Evolutionary conservation across 2,113 vertebrate genomes (phyloP).

Genomic region (Larimichthys polyactis): DNA sequence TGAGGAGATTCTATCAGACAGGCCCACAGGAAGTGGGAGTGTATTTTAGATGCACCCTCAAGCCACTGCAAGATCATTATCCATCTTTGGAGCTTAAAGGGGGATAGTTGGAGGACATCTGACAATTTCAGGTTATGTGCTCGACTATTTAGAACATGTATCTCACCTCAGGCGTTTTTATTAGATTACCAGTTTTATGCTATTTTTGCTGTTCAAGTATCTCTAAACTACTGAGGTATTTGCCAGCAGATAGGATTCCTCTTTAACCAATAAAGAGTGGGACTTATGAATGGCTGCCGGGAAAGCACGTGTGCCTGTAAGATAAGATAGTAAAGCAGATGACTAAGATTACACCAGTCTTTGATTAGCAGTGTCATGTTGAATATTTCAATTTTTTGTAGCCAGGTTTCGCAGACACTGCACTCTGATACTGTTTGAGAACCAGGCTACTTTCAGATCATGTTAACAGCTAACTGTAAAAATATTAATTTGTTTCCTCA

Average conservation of each 20-base stretch:
- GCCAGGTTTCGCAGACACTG: neutral
- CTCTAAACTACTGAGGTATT: conserved; percentile 33
- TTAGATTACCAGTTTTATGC: conserved; percentile 34
- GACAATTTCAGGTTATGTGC: conserved; percentile 32
- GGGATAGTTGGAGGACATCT: conserved; percentile 43
- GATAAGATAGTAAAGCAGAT: conserved; percentile 73
- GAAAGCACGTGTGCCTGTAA: conserved; percentile 46
- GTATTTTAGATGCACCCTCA: conserved; percentile 36
- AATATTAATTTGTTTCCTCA: conserved; percentile 23
- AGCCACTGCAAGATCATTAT: conserved; percentile 51
- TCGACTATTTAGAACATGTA: conserved; percentile 12
- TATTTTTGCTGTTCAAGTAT: conserved; percentile 21
- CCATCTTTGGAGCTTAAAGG: conserved; percentile 27
- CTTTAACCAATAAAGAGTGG: conserved; percentile 33
- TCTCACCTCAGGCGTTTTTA: conserved; percentile 8
- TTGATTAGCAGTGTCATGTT: conserved; percentile 32
- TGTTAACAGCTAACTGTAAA: conserved; percentile 19
- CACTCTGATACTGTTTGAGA: conserved; percentile 8
- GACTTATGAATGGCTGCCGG: conserved; percentile 50
- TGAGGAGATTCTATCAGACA: conserved; percentile 66
- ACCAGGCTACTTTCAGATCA: neutral
- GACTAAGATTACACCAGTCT: conserved; percentile 36
- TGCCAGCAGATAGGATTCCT: conserved; percentile 36
- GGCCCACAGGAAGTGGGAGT: conserved; percentile 51
- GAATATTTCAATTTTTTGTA: conserved; percentile 32